phyloP scores from a whole-genome alignment of 2,113 vertebrate species.

The Charadrius vociferus region DNA sequence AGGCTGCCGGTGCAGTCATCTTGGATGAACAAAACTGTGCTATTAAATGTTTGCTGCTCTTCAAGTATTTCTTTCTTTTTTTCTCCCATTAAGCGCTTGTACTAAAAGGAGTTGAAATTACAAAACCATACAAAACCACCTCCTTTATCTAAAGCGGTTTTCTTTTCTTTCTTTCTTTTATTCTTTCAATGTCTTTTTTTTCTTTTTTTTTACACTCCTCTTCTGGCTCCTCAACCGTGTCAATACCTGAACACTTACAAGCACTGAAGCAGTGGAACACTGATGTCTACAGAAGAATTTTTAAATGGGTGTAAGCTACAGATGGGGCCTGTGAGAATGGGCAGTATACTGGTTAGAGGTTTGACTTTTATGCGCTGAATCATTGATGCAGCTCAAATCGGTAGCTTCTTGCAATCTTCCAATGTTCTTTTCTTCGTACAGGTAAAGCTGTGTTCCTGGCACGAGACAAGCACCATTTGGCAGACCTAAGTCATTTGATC shows the following conservation, averaged over 20 bases:
- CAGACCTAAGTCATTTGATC: conserved; percentile 83
- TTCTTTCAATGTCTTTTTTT: not conserved
- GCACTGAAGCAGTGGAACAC: not conserved
- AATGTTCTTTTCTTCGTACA: not conserved
- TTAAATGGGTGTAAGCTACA: not conserved
- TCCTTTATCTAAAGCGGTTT: not conserved
- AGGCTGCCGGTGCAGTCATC: not conserved
- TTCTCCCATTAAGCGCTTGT: not conserved
- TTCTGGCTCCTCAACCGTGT: not conserved
- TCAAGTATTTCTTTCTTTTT: not conserved
- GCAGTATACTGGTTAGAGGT: not conserved
- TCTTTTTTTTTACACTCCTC: not conserved
- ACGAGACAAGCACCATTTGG: conserved; percentile 84
- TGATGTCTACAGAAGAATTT: not conserved
- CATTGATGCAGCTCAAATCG: not conserved
- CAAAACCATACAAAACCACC: not conserved
- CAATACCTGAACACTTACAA: not conserved
- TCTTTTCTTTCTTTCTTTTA: not conserved
- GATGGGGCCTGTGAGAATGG: not conserved
- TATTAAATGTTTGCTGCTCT: not conserved
- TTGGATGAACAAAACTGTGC: not conserved
- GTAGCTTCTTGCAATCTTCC: not conserved
- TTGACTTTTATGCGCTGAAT: not conserved
- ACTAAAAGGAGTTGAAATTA: not conserved
- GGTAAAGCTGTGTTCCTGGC: conserved; percentile 86